Percentiles rank a stretch among this genome's conserved stretches.
Evolutionary conservation across 2,888 invertebrate genomes (phyloP).

Genomic region (Parnassius orleans): DNA sequence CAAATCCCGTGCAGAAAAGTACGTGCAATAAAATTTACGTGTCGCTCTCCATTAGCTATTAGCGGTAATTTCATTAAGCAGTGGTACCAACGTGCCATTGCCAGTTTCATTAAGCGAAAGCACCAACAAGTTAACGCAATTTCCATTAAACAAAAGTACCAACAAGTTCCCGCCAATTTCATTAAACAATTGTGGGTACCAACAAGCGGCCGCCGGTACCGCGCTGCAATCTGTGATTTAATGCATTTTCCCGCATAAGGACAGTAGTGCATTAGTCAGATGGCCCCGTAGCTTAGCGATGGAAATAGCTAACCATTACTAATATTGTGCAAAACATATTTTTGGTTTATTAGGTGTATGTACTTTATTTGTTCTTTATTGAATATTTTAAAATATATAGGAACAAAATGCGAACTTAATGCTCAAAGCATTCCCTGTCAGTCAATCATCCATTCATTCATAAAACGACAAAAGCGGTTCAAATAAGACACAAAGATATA

Average conservation of each 20-base stretch:
- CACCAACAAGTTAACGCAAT: constrained; percentile 8
- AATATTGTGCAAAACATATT: too few species aligned
- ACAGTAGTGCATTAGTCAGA: background rate
- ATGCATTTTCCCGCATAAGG: background rate
- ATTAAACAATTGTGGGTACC: constrained; percentile 14
- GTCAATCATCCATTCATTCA: too few species aligned
- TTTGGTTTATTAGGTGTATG: too few species aligned
- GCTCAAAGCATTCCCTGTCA: too few species aligned
- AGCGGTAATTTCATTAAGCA: constrained; percentile 5
- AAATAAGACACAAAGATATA: too few species aligned
- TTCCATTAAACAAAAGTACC: constrained; percentile 14
- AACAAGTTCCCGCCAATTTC: constrained; percentile 10
- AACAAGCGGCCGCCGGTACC: background rate
- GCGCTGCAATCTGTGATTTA: background rate
- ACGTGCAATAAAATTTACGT: constrained; percentile 6
- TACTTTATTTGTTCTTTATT: too few species aligned
- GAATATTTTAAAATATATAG: too few species aligned
- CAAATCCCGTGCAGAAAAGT: background rate
- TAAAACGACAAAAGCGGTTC: too few species aligned
- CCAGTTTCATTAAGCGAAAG: constrained; percentile 9
- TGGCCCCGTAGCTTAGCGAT: too few species aligned
- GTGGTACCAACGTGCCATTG: constrained; percentile 11
- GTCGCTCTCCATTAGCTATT: constrained; percentile 2
- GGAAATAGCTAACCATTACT: too few species aligned
- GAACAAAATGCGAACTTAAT: too few species aligned